Conservation (phyloP, 2,888 invertebrate genomes). For the Operophtera brumata region DNA sequence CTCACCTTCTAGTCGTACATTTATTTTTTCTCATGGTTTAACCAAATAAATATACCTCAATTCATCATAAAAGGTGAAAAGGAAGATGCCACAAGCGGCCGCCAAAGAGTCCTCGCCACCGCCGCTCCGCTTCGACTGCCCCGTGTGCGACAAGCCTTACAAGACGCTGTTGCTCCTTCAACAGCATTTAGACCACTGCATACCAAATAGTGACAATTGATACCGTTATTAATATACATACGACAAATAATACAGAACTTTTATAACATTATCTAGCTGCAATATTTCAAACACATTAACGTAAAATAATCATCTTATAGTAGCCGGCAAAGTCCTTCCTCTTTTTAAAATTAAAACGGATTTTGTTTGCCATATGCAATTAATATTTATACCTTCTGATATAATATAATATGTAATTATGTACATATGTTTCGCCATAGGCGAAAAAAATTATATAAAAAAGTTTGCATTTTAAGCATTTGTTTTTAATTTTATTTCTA, state of each 20-base stretch:
- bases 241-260: background rate
- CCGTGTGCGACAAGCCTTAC: slow-evolving; percentile 78
- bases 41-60: no score
- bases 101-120: slow-evolving; percentile 58
- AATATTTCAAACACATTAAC: background rate
- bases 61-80: slow-evolving; percentile 47
- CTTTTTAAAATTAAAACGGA: no score
- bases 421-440: no score
- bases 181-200: slow-evolving; percentile 80
- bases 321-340: background rate
- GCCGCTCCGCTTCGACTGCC: slow-evolving; percentile 75
- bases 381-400: no score
- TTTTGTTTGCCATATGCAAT: no score
- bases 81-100: slow-evolving; percentile 38
- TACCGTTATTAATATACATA: background rate
- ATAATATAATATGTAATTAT: no score
- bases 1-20: no score
- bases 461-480: no score
- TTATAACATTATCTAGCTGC: background rate
- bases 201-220: slow-evolving; percentile 34
- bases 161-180: slow-evolving; percentile 75
- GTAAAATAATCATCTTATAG: no score
- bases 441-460: no score
- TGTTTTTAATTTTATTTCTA: no score
- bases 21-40: no score